Base-by-base conservation (phyloP, 2,797 vertebrate genomes). In the Sebastes matsubarae region DNA sequence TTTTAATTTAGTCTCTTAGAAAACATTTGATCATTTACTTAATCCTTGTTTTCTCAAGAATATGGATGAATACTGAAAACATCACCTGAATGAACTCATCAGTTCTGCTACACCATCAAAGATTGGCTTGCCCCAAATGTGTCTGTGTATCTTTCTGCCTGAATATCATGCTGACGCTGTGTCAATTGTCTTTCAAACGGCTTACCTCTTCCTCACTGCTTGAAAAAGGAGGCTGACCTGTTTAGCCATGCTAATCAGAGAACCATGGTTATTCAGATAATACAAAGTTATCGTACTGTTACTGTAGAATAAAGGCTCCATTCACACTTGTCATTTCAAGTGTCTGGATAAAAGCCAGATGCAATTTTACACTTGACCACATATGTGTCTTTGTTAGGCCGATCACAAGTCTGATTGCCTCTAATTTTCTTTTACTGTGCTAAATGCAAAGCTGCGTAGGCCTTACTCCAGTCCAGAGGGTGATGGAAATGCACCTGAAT, bases 81-180 rank as follows among this genome's bases (percentile, higher is more conserved):
- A 13, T 67, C 59, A 38, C n/a, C 72, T 32, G 24, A 64, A 71
- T 72, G 6, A 82, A 66, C 34, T 66, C 29, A 63, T 82, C n/a
- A 8, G 1, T 63, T 73, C 73, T 81, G 57, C 34, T 22, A 8
- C 34, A 55, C 30, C 22, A 59, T 75, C 72, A 66, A 29, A 55
- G 61, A 81, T 38, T 50, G 29, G 29, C 77, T 78, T 16, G 22
- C 61, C 52, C 65, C 66, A 67, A 65, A 71, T 50, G 20, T 82
- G 14, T 81, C 29, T 58, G 46, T 73, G 20, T 64, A 58, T 64
- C 60, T 76, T 74, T 81, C 72, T 75, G 75, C 46, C 66, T 69
- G 42, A 80, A 46, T 55, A 57, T 78, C 75, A 46, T 32, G 75
- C 80, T 84, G 80, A 83, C 34, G 46, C 77, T 73, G 36, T 77